phyloP scores from a whole-genome alignment of 2,888 invertebrate genomes.

The Julus scandinavius region DNA sequence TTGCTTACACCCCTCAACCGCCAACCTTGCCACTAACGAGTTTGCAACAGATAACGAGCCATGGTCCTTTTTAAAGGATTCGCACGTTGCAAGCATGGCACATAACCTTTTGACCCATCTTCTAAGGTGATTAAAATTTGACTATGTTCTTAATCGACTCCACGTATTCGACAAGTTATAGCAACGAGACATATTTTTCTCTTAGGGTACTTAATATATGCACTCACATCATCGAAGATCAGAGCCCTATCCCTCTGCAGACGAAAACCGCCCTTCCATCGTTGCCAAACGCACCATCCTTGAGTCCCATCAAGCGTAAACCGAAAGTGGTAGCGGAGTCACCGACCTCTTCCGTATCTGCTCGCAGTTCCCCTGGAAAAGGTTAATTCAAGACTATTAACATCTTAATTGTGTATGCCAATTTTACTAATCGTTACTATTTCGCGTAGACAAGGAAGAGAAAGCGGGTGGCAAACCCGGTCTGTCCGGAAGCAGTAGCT shows the following conservation, averaged over 20 bases:
- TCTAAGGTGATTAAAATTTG: slow-evolving; percentile 68
- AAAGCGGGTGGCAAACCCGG: slow-evolving; percentile 59
- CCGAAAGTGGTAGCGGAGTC: slow-evolving; percentile 62
- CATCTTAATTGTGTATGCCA: background rate
- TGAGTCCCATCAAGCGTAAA: slow-evolving; percentile 67
- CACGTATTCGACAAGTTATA: background rate
- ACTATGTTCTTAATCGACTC: too few species aligned
- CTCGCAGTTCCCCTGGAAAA: slow-evolving; percentile 48
- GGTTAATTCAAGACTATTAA: background rate
- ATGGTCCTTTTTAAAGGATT: slow-evolving; percentile 64
- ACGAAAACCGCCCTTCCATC: slow-evolving; percentile 70
- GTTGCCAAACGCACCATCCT: slow-evolving; percentile 65
- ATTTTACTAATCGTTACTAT: background rate
- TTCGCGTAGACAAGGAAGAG: slow-evolving; percentile 63
- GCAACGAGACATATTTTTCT: too few species aligned
- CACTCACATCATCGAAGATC: slow-evolving; percentile 81
- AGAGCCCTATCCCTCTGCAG: slow-evolving; percentile 66
- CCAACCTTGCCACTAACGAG: slow-evolving; percentile 51
- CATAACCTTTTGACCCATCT: slow-evolving; percentile 77
- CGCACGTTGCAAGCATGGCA: slow-evolving; percentile 69
- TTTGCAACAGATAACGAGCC: slow-evolving; percentile 60
- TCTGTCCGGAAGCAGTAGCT: slow-evolving; percentile 6
- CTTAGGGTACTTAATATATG: slow-evolving; percentile 76
- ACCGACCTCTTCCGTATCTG: background rate
- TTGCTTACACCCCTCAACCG: background rate